Percentiles rank a stretch among this genome's conserved stretches.
Conservation (phyloP, 2,888 invertebrate species). For the Idaea biselata region DNA sequence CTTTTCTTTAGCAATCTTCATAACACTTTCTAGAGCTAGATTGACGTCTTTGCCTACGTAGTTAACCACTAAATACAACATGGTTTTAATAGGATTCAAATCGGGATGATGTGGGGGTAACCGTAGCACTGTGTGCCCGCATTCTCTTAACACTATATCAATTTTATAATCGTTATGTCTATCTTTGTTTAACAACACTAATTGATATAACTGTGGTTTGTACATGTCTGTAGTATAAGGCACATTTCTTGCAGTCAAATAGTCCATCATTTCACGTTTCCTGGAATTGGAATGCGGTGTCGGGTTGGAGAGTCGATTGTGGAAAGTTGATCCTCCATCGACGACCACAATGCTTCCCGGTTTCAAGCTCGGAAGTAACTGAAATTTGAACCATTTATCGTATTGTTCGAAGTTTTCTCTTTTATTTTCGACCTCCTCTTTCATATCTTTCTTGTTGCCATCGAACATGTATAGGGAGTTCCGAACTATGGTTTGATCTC, state of each 20-base stretch:
- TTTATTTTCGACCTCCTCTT: constrained; percentile 34
- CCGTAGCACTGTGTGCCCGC: constrained; percentile 35
- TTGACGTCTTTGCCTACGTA: constrained; percentile 34
- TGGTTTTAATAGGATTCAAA: constrained; percentile 34
- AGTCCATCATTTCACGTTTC: constrained; percentile 41
- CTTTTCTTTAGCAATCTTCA: constrained; percentile 38
- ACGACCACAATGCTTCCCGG: constrained; percentile 38
- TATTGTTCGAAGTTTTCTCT: constrained; percentile 37
- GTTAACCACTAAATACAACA: constrained; percentile 28
- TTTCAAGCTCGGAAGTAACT: constrained; percentile 35
- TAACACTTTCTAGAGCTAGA: constrained; percentile 32
- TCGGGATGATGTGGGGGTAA: constrained; percentile 36
- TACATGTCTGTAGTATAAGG: constrained; percentile 38
- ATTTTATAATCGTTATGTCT: constrained; percentile 38
- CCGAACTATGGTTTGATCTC: constrained; percentile 32
- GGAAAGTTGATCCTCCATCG: constrained; percentile 35
- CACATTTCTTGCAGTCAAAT: constrained; percentile 34
- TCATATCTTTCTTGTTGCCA: constrained; percentile 35
- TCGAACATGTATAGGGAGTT: constrained; percentile 37
- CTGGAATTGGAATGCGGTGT: constrained; percentile 37
- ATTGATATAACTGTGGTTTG: constrained; percentile 37
- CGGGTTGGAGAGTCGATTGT: constrained; percentile 35
- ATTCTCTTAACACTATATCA: constrained; percentile 31
- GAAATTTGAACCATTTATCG: constrained; percentile 38
- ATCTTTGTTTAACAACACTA: constrained; percentile 36